Evolutionary conservation across 2,797 vertebrate genomes (phyloP), one percentile per base, ranked within the genome.

Genomic region (Liparis tanakae): DNA sequence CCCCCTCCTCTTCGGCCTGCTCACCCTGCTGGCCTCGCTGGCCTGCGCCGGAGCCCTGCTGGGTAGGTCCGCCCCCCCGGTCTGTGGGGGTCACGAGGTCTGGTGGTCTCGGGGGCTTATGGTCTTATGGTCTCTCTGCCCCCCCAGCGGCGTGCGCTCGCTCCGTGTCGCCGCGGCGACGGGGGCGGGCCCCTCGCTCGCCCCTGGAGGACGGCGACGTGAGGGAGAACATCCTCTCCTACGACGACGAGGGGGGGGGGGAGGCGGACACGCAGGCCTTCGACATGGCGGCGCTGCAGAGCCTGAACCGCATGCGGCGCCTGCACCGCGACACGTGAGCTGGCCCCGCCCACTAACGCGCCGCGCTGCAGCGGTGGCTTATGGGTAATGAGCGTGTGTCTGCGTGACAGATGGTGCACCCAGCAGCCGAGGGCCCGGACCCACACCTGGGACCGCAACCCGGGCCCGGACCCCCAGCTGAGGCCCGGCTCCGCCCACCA

Each of bases 241-340:
- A 98, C 4, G 96, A 97, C 18, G 96, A 97, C 6, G 97, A 98
- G 84, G 97, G 97, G 3, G 97, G 97, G 0, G 96, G 97, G 20
- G 97, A 98, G 30, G 96, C 96, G 3, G 97, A 98, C 91, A 98
- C 97, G 0, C 94, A 96, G 1, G 97, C 97, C 20, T 97, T 97
- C 18, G 97, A 98, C 92, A 98, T 98, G 48, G 84, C 95, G 0
- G 94, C 97, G 1, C 93, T 98, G 78, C 94, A 94, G 83, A 93
- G 91, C 88, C 87, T 93, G 89, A 91, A 93, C 81, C 72, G 92
- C 20, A 92, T 92, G 3, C 93, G 92, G 65, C 90, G 91, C 84
- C 89, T 92, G 71, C 89, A 84, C 70, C 89, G 76, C 87, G 87
- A 81, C 89, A 94, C 94, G 94, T 95, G 85, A 95, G 94, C 66